These are phyloP conservation scores for Acronicta aceris DNA, from an alignment of 2,888 invertebrate genomes.

Conservation along the genomic window DNA sequence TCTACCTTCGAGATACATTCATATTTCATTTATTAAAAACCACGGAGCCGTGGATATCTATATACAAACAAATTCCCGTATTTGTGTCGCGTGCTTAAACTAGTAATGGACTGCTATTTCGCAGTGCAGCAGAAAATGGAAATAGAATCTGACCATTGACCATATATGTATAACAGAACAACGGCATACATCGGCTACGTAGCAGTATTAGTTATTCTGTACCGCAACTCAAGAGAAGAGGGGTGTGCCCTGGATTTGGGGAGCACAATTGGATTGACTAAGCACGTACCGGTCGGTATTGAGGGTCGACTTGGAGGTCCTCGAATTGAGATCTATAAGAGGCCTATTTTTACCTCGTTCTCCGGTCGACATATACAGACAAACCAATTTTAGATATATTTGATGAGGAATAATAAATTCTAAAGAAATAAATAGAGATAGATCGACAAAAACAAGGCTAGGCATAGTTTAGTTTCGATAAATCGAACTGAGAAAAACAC, in stretches of 20 bases:
- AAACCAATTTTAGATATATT: not conserved
- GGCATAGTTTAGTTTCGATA: too few species aligned
- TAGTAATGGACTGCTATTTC: not conserved
- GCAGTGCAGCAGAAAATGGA: not conserved
- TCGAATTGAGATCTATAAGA: conserved; percentile 13
- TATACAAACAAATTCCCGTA: too few species aligned
- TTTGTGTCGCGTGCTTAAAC: too few species aligned
- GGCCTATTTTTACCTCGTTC: conserved; percentile 2
- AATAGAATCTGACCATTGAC: not conserved
- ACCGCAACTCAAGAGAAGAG: too few species aligned
- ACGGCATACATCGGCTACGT: too few species aligned
- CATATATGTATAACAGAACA: too few species aligned
- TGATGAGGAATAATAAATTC: not conserved
- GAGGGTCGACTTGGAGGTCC: conserved; percentile 10
- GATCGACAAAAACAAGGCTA: too few species aligned
- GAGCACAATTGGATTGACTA: conserved; percentile 31
- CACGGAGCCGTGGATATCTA: too few species aligned
- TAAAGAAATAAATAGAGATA: not conserved
- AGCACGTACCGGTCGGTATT: conserved; percentile 27
- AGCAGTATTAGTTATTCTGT: too few species aligned
- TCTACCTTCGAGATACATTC: too few species aligned
- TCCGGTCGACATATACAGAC: not conserved
- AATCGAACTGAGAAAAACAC: too few species aligned
- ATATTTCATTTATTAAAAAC: too few species aligned
- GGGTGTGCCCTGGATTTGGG: conserved; percentile 22